A percentile compares a stretch with the other conserved stretches of the same genome.
phyloP scores from a whole-genome alignment of 2,113 vertebrate genomes.

The Mesitornis unicolor region DNA sequence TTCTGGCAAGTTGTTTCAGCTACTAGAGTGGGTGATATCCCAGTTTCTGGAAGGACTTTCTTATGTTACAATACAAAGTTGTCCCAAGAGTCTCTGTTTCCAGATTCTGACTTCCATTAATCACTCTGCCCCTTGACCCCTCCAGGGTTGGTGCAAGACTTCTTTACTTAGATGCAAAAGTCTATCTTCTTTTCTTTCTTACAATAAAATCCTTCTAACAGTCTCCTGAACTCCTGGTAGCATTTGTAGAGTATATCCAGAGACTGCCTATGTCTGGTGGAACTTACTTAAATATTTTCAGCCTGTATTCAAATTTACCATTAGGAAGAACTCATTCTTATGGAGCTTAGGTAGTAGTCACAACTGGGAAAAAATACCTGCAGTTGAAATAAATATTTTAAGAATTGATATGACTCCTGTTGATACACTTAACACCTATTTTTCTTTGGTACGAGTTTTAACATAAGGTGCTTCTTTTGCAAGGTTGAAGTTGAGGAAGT shows the following conservation, averaged over 20 bases:
- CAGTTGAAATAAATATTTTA: not conserved
- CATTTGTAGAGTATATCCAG: not conserved
- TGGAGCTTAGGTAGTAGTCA: not conserved
- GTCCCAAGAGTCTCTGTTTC: not conserved
- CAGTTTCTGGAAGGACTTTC: not conserved
- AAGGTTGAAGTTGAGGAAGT: not conserved
- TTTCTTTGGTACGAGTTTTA: not conserved
- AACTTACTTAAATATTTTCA: not conserved
- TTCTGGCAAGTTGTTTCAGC: not conserved
- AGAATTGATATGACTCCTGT: not conserved
- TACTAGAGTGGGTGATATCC: not conserved
- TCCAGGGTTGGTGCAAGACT: not conserved
- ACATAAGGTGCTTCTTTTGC: not conserved
- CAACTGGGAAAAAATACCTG: not conserved
- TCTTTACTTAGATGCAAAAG: not conserved
- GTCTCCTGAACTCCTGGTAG: not conserved
- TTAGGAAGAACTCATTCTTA: not conserved
- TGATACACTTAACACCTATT: not conserved
- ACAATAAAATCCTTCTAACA: not conserved
- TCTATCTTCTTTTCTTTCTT: not conserved
- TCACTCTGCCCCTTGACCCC: not conserved
- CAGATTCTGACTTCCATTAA: not conserved
- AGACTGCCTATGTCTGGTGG: not conserved
- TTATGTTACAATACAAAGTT: not conserved
- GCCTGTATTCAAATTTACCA: not conserved